A percentile compares a stretch with the other conserved stretches of the same genome.
phyloP scores from a whole-genome alignment of 37 sponge, comb jelly and placozoan genomes.

The Chondrosia reniformis region DNA sequence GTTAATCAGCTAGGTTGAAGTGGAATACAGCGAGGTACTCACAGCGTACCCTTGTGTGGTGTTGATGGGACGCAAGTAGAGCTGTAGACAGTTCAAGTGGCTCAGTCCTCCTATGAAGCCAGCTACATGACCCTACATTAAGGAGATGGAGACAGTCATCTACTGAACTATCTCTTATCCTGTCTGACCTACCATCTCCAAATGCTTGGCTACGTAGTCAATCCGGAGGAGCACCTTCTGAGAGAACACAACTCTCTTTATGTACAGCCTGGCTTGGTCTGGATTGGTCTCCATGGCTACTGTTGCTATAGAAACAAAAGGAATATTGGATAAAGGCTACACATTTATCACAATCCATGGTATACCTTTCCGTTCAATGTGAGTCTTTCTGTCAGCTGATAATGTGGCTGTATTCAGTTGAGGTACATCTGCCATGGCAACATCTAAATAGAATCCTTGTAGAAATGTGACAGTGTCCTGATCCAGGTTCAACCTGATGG shows the following conservation, averaged over 20 bases:
- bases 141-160: too few species aligned
- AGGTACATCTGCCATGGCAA: slow-evolving; percentile 15
- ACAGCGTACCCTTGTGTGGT: slow-evolving; percentile 70
- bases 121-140: slow-evolving; percentile 66
- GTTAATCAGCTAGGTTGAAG: not conserved
- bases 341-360: too few species aligned
- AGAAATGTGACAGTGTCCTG: slow-evolving; percentile 89
- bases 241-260: slow-evolving; percentile 75
- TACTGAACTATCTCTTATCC: too few species aligned
- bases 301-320: too few species aligned
- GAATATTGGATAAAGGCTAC: too few species aligned
- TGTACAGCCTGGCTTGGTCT: slow-evolving; percentile 14
- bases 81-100: slow-evolving; percentile 85
- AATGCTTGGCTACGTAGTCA: slow-evolving; percentile 86
- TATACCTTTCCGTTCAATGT: too few species aligned
- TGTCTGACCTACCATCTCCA: slow-evolving; percentile 70
- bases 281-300: too few species aligned
- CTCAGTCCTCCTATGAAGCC: slow-evolving; percentile 80
- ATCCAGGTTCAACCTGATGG: slow-evolving; percentile 89
- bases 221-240: slow-evolving; percentile 87
- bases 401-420: too few species aligned
- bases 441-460: slow-evolving; percentile 63
- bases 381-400: too few species aligned
- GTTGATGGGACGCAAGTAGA: slow-evolving; percentile 69
- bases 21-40: not conserved